These are phyloP conservation scores for human (Homo sapiens) DNA, from an alignment of 2,113 vertebrate species.

Conservation along the genomic window DNA sequence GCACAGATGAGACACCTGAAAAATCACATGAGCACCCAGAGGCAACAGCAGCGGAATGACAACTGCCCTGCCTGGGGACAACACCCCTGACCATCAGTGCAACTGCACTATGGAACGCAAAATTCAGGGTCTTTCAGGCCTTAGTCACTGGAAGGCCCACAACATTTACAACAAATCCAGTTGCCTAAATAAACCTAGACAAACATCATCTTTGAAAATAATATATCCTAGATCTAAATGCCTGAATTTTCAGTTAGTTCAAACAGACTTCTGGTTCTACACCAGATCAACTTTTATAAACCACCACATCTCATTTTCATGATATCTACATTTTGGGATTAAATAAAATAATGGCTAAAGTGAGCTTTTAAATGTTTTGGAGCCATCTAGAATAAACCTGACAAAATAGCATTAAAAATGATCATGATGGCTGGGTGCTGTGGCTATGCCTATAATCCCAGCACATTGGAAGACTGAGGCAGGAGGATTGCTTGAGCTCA, in stretches of 20 bases:
- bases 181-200: background rate
- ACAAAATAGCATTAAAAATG: background rate
- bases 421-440: background rate
- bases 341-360: background rate
- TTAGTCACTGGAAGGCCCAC: background rate
- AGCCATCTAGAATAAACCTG: background rate
- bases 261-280: background rate
- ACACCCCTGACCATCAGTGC: rapidly evolving
- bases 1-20: background rate
- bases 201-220: constrained; percentile 9
- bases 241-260: background rate
- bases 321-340: background rate
- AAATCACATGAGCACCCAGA: background rate
- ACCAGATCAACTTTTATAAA: background rate
- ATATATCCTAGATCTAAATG: background rate
- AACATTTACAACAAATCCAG: background rate
- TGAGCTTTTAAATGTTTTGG: background rate
- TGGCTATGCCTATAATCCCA: too few species aligned
- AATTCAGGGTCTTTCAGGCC: background rate
- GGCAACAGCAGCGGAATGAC: background rate
- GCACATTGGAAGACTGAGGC: too few species aligned
- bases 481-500: too few species aligned
- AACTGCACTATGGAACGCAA: background rate
- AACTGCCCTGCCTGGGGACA: rapidly evolving
- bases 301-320: background rate